Evolutionary conservation across 2,113 vertebrate species (phyloP).

Genomic region (Apteryx owenii): DNA sequence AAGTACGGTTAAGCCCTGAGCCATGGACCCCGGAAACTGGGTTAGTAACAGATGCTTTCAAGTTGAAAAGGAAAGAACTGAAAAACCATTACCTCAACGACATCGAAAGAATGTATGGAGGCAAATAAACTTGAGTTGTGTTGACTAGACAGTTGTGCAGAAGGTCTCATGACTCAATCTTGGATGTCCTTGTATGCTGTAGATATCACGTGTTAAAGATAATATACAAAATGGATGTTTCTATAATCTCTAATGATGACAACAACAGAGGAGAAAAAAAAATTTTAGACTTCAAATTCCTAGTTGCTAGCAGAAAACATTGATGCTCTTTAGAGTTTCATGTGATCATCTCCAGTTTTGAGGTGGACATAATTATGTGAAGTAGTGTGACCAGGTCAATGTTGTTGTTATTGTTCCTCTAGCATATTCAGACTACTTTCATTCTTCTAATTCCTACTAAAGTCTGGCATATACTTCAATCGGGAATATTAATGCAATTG

Average conservation of each 20-base stretch:
- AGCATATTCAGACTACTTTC: neutral
- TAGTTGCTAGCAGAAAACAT: conserved; percentile 3
- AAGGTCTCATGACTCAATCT: neutral
- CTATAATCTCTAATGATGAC: neutral
- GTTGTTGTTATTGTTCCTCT: neutral
- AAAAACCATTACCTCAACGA: conserved; percentile 94
- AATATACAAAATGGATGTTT: neutral
- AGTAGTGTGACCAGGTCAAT: neutral
- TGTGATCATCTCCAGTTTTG: conserved; percentile 24
- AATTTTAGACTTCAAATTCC: neutral
- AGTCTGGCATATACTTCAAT: neutral
- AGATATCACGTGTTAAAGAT: conserved; percentile 24
- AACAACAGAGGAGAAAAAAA: neutral
- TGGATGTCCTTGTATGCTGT: conserved; percentile 20
- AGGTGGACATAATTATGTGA: conserved; percentile 28
- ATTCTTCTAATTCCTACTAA: neutral
- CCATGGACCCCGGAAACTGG: conserved; percentile 97
- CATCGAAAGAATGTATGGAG: conserved; percentile 97
- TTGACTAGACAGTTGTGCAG: neutral
- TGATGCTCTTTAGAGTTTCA: neutral
- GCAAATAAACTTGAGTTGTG: conserved; percentile 77
- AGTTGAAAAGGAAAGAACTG: conserved; percentile 95
- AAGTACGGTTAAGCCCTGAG: conserved; percentile 92
- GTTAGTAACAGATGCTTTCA: conserved; percentile 96
- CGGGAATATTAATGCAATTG: neutral